Base-by-base conservation (phyloP, 2,888 invertebrate species). In the Tenthredo distinguenda region DNA sequence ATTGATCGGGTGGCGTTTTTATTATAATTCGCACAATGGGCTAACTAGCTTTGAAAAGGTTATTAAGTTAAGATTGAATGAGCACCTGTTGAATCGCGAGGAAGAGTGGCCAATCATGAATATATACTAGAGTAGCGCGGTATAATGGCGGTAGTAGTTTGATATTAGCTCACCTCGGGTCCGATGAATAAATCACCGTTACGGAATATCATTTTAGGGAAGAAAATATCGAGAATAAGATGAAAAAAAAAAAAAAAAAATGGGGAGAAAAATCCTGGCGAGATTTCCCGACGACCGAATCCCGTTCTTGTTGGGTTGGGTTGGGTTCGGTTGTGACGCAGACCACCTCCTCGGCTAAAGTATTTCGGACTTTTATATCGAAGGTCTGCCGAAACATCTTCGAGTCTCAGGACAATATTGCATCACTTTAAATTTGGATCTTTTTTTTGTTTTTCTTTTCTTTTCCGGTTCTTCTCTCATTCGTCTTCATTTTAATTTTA, bases 41-140 rank as follows among this genome's bases (percentile, higher is more conserved):
- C 37, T 81, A 81, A 81, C 58, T 62, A 81, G 62, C 37, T 62
- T 81, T 62, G 26, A 40, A 81, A 81, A 81, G 40, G 81, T 81
- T 58, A 81, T 81, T 40, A 58, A 81, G 81, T 81, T 81, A 81
- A 81, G 81, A 81, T 37, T 81, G 62, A 81, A 81, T 40, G 58
- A 81, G 62, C 81, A 81, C 81, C 81, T 81, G 81, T 81, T 81
- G 81, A 81, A 62, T 81, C 62, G 62, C 58, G 6, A 7, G 50
- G 34, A 62, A 81, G 37, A 77, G 50, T 81, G 58, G 79, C 62
- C 62, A 81, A 81, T 81, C 79, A 37, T 62, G 58, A 21, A 12
- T 34, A 31, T 74, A 47, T 18, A 18, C 7, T 15, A n/a, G 1
- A 31, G 50, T 77, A 50, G 50, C 47, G n/a, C 47, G n/a, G 37